Evolutionary conservation across 2,113 vertebrate species (phyloP).

Genomic region (Orientallactaga bullata): DNA sequence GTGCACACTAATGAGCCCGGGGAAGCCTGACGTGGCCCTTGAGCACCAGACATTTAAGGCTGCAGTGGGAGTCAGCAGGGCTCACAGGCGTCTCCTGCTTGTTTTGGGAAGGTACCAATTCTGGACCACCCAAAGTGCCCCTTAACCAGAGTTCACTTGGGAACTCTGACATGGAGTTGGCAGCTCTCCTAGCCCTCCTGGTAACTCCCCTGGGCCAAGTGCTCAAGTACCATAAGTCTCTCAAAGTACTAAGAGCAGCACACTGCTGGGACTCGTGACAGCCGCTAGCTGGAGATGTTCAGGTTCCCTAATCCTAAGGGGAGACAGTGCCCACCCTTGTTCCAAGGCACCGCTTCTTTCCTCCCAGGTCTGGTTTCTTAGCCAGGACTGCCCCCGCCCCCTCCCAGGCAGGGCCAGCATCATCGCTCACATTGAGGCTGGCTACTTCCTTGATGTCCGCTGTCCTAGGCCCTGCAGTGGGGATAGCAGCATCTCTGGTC

Average conservation of each 20-base stretch:
- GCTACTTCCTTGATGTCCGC: neutral
- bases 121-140: slow-evolving; percentile 72
- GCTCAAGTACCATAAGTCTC: slow-evolving; percentile 36
- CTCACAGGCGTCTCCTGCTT: slow-evolving; percentile 34
- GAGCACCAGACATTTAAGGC: slow-evolving; percentile 13
- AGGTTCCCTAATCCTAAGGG: neutral
- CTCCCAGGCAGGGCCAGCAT: neutral
- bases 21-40: neutral
- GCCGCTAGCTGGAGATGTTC: neutral
- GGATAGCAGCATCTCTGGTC: neutral
- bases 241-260: neutral
- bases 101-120: slow-evolving; percentile 70
- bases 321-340: neutral
- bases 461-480: neutral
- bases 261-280: neutral
- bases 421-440: neutral
- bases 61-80: neutral
- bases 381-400: neutral
- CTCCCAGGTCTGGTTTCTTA: neutral
- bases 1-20: slow-evolving; percentile 45
- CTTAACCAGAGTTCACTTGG: slow-evolving; percentile 11
- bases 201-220: slow-evolving; percentile 35
- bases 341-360: neutral
- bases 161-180: slow-evolving; percentile 62
- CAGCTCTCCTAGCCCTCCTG: slow-evolving; percentile 62